These are phyloP conservation scores for Ctenoplectra terminalis DNA, from an alignment of 1,140 invertebrate genomes.

Conservation along the genomic window DNA sequence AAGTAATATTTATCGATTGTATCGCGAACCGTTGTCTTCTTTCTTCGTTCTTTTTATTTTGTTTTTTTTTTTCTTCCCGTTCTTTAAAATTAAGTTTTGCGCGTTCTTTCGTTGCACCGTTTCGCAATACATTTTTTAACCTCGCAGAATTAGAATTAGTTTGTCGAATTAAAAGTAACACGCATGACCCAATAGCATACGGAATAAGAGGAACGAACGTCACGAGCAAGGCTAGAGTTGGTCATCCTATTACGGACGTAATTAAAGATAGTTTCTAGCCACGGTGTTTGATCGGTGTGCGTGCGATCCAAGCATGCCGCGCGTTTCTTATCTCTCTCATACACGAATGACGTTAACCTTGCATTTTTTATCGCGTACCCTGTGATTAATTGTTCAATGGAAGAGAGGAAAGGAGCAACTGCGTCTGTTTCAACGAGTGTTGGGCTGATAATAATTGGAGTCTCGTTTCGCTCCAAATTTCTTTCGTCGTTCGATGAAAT, in stretches of 20 bases:
- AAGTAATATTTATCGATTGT: not conserved
- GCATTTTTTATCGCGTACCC: constrained; percentile 33
- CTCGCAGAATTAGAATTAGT: too few species aligned
- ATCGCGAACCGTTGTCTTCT: too few species aligned
- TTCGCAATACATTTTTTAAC: too few species aligned
- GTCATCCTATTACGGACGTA: not conserved
- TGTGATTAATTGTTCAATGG: constrained; percentile 7
- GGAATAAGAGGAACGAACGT: not conserved
- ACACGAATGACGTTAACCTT: constrained; percentile 40
- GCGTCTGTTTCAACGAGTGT: too few species aligned
- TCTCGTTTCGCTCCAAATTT: not conserved
- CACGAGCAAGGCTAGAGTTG: not conserved
- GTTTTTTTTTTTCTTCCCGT: too few species aligned
- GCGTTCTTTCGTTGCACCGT: too few species aligned
- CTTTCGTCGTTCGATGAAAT: not conserved
- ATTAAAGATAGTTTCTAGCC: constrained; percentile 29
- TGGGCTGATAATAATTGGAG: not conserved
- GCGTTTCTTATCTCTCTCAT: constrained; percentile 17
- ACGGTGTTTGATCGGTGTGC: not conserved
- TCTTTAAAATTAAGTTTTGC: too few species aligned
- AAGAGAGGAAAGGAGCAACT: not conserved
- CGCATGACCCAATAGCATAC: not conserved
- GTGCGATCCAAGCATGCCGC: constrained; percentile 2
- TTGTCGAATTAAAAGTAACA: not conserved
- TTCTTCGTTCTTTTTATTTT: too few species aligned